Evolutionary conservation across 1,140 invertebrate genomes (phyloP).

Genomic region (Drosophila varians): DNA sequence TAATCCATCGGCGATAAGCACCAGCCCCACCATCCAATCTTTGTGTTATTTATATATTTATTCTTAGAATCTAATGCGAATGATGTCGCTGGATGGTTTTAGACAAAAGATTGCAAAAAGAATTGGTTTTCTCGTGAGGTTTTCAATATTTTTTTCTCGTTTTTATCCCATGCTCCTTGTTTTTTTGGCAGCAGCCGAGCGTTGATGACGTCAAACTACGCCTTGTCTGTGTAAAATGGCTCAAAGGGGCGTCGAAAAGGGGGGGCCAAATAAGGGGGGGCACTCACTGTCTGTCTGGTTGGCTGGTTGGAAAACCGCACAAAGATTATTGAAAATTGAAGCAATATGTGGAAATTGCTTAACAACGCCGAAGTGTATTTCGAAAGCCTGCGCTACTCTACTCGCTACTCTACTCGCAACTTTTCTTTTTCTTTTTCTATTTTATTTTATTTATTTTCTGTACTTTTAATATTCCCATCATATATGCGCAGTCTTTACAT

Average conservation of each 20-base stretch:
- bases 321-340: conserved; percentile 69
- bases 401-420: conserved; percentile 15
- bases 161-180: conserved; percentile 13
- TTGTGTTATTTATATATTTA: conserved; percentile 51
- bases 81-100: conserved; percentile 63
- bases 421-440: conserved; percentile 15
- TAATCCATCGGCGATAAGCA: conserved; percentile 41
- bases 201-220: conserved; percentile 71
- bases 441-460: conserved; percentile 22
- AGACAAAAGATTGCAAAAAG: conserved; percentile 55
- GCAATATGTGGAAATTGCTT: conserved; percentile 67
- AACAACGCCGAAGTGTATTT: conserved; percentile 52
- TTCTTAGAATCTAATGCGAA: conserved; percentile 53
- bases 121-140: conserved; percentile 49
- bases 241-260: not conserved
- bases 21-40: not conserved
- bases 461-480: conserved; percentile 23
- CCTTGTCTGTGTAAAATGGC: conserved; percentile 35
- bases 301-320: conserved; percentile 49
- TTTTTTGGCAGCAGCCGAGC: conserved; percentile 34
- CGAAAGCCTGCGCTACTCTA: conserved; percentile 26
- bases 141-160: conserved; percentile 32
- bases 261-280: not conserved
- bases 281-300: not conserved
- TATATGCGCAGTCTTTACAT: conserved; percentile 51